Base-by-base conservation (phyloP, 2,797 vertebrate genomes). In the Hydrocynus forskahlii region DNA sequence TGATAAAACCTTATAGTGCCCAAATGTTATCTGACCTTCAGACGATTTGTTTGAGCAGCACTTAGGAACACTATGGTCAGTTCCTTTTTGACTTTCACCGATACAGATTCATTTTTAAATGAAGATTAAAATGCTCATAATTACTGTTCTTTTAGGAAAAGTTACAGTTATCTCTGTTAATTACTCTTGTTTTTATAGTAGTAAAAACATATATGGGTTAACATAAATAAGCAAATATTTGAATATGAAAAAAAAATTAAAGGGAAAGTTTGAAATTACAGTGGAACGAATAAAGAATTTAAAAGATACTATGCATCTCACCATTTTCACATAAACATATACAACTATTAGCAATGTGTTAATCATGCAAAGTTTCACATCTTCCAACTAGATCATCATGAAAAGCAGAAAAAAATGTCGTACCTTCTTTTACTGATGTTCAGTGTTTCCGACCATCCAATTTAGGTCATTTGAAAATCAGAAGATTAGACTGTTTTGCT, bases 21-120 rank as follows among this genome's bases (percentile, higher is more conserved):
- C 35, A 73, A 4, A 64, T 13, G 76, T 81, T 86, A 85, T 83
- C 81, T 85, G 78, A 83, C 84, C 84, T 85, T 85, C 75, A 83
- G 55, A 50, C 21, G 59, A 76, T 72, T 76, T 84, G 68, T 81
- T 73, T 73, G 69, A 80, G 64, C 14, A 81, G 66, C 54, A 62
- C 29, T 2, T 72, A 71, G 35, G 62, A 75, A 82, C 69, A 48
- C 38, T 17, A 16, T 66, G 19, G n/a, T 50, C 40, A 45, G 19
- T 14, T 21, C 35, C n/a, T 8, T 25, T 73, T 73, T 78, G 66
- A 70, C 43, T 40, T 82, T 74, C 14, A 63, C 16, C 7, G 5
- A 55, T 57, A 75, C 55, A 75, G n/a, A 4, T 45, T 16, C 12
- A 43, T 62, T 6, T 76, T 66, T 13, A 82, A 64, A 66, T 43